Evolutionary conservation across 1,140 invertebrate species (phyloP).

Genomic region (Pseudachorutes palmiensis): DNA sequence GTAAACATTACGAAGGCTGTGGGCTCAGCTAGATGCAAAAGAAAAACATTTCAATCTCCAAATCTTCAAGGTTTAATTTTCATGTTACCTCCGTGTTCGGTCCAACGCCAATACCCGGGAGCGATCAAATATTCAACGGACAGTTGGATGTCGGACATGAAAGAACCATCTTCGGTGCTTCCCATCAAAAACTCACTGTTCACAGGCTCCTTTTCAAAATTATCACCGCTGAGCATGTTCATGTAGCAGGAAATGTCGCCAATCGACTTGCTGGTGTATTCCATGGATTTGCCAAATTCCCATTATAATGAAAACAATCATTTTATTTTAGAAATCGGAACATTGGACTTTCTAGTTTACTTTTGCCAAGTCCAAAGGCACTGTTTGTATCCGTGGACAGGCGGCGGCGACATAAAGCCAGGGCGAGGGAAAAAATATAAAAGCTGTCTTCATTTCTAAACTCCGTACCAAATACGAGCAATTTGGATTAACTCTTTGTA

Average conservation of each 20-base stretch:
- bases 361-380: not conserved
- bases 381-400: not conserved
- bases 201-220: not conserved
- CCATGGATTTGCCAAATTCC: slow-evolving; percentile 3
- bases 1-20: not conserved
- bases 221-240: not conserved
- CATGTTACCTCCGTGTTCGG: not conserved
- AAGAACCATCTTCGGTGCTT: not conserved
- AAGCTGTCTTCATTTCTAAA: not conserved
- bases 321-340: too few species aligned
- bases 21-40: not conserved
- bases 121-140: not conserved
- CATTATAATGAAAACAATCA: too few species aligned
- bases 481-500: not conserved
- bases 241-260: not conserved
- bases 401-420: not conserved
- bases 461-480: too few species aligned
- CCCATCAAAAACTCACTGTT: not conserved
- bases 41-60: not conserved
- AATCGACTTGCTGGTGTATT: not conserved
- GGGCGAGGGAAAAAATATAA: not conserved
- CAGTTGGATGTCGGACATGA: not conserved
- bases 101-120: not conserved
- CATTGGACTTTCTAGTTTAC: not conserved
- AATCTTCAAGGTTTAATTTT: not conserved